Base-by-base conservation (phyloP, 2,888 invertebrate genomes). In the Nomada fabriciana region DNA sequence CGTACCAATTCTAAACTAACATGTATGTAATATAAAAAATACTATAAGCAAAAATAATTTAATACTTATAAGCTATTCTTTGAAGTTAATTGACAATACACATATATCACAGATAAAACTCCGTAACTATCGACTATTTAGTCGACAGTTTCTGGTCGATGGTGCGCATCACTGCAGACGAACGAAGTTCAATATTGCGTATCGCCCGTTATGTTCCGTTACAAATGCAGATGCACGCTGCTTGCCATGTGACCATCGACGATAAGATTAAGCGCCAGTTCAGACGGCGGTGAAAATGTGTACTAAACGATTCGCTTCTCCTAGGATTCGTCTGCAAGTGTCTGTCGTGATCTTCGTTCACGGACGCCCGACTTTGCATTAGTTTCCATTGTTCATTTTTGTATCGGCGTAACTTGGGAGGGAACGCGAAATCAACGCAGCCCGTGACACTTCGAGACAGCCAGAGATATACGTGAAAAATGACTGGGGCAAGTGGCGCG, bases 401-500 rank as follows among this genome's bases (percentile, higher is more conserved):
- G 76, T 71, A 53, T 57, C 73, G 43, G 75, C 72, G 59, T 65
- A 52, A 70, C 52, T 59, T 18, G 18, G n/a, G 11, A 25, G 18
- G 43, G n/a, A 59, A 52, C 29, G 23, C 18, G 43, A 65, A 50
- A 53, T 57, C 20, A 29, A 57, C 0, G 43, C n/a, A 52, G 10
- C 25, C 36, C 15, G 67, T 77, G 43, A 53, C 71, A 67, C 0
- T 15, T 13, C 10, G 25, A 43, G 25, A 60, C 59, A 70, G 61
- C 50, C 20, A 70, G 36, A 43, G 47, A 77, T 59, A 68, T 59
- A 68, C 1, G 15, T n/a, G 29, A 82, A 82, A 73, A 80, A 92
- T 92, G 92, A 83, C 92, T 68, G 89, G 89, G 53, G 82, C 86
- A 80, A 89, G 88, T 79, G 89, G 89, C 78, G 88, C 89, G 63